Conservation (phyloP, 30 jellyfish, hydroid and myxozoan species). For the Aurelia coerulea region DNA sequence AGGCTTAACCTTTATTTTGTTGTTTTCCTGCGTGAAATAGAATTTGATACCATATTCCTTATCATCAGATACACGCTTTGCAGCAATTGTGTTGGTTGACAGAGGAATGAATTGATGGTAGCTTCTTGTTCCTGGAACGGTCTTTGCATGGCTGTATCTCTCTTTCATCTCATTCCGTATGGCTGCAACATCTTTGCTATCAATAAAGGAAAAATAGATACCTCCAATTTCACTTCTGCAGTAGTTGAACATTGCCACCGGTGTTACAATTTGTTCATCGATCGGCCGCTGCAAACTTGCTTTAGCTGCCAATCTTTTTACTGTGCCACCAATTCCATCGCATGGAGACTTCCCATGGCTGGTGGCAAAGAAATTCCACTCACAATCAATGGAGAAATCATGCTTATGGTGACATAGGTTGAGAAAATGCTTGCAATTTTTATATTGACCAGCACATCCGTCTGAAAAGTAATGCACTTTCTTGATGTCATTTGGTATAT, state of each 20-base stretch:
- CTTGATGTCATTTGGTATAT: not conserved
- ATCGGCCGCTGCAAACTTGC: constrained; percentile 65
- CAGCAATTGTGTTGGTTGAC: constrained; percentile 5
- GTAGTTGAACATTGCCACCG: constrained; percentile 18
- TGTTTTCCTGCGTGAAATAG: not conserved
- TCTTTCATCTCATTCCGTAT: constrained; percentile 14
- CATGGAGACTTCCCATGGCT: constrained; percentile 83
- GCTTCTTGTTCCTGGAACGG: constrained; percentile 68
- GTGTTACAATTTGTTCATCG: constrained; percentile 16
- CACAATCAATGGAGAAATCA: constrained; percentile 57
- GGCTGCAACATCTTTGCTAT: constrained; percentile 9
- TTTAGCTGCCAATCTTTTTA: constrained; percentile 49
- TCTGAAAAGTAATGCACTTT: constrained; percentile 41
- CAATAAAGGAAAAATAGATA: constrained; percentile 5
- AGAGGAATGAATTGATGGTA: constrained; percentile 69
- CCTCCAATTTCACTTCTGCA: constrained; percentile 30
- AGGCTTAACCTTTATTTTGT: not conserved
- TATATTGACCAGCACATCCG: too few relatives aligned
- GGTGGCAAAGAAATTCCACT: constrained; percentile 77
- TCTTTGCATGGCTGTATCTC: constrained; percentile 37
- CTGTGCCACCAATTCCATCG: constrained; percentile 82
- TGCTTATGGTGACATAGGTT: constrained; percentile 65
- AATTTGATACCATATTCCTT: not conserved
- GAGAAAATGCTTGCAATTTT: constrained; percentile 55
- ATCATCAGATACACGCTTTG: constrained; percentile 40